Evolutionary conservation across 1,140 invertebrate species (phyloP), one percentile per base, ranked within the genome.

Genomic region (Caerostris extrusa): DNA sequence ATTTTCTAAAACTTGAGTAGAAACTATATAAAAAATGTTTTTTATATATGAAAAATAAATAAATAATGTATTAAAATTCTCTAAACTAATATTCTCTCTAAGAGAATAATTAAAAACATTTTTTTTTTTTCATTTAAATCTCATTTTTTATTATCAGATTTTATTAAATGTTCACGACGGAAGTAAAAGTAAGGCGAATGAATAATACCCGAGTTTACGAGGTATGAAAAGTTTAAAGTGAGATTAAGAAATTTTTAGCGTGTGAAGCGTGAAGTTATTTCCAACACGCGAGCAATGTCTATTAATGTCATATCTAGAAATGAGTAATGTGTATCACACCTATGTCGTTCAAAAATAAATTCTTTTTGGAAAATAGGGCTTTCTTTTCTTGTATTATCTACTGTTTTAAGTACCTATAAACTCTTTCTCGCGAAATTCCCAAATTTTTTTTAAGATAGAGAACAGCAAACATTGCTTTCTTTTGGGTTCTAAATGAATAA

Each of bases 251-350:
- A 17, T 67, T 67, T 67, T n/a, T 67, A 67, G 61, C n/a, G 61
- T 67, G n/a, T 67, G 61, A 67, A 67, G 61, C 61, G 61, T 67
- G 61, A 67, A 67, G 61, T 67, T 67, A 67, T 67, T 67, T 67
- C 4, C 61, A 67, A 64, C 61, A 64, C 61, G n/a, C 61, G 61
- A 14, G 12, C 14, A 17, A n/a, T 5, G 17, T 14, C 17, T 67
- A 6, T 67, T 17, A 67, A 67, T 34, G 34, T 34, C 34, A 34
- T 34, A 34, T 34, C 34, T 34, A 34, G 34, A 34, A 34, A 34
- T 34, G 34, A 34, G 34, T 34, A 34, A 34, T 34, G 34, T 34
- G 34, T 34, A 34, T 34, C 61, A 14, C 14, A 67, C 14, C 17
- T 14, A 64, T 64, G 12, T 17, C 12, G 17, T 64, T 64, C 61